Percentiles rank a stretch among this genome's conserved stretches.
Conservation (phyloP, 2,113 vertebrate species). For the human region DNA sequence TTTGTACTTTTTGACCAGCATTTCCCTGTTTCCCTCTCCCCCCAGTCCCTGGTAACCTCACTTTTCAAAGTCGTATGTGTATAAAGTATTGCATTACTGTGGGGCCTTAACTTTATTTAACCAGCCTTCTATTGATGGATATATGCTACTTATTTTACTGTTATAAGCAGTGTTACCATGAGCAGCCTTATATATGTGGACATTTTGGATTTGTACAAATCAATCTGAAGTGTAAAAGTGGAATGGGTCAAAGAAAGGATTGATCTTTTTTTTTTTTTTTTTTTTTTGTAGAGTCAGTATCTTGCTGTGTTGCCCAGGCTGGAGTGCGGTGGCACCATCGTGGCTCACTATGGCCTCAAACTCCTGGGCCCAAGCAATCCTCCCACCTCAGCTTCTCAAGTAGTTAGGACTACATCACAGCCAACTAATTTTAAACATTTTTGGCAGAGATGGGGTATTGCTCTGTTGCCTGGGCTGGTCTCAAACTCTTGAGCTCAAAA, state of each 20-base stretch:
- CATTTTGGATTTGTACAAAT: neutral
- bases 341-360: too few species aligned
- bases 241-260: conserved; percentile 3
- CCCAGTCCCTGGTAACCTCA: neutral
- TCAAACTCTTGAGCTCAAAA: too few species aligned
- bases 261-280: neutral
- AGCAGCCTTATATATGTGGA: neutral
- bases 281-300: too few species aligned
- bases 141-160: neutral
- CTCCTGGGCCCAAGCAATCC: too few species aligned
- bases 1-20: neutral
- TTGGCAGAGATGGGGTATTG: too few species aligned
- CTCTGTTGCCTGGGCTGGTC: too few species aligned
- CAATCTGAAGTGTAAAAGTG: neutral
- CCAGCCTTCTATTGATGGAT: neutral
- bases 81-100: neutral
- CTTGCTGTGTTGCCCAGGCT: too few species aligned
- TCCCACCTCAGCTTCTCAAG: too few species aligned
- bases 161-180: neutral
- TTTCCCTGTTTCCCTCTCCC: neutral
- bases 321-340: too few species aligned
- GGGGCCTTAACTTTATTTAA: neutral
- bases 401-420: too few species aligned
- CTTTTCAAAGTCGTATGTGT: neutral
- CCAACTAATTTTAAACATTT: too few species aligned